These are phyloP conservation scores for Solenopsis invicta DNA, from an alignment of 1,140 invertebrate species.

Conservation along the genomic window DNA sequence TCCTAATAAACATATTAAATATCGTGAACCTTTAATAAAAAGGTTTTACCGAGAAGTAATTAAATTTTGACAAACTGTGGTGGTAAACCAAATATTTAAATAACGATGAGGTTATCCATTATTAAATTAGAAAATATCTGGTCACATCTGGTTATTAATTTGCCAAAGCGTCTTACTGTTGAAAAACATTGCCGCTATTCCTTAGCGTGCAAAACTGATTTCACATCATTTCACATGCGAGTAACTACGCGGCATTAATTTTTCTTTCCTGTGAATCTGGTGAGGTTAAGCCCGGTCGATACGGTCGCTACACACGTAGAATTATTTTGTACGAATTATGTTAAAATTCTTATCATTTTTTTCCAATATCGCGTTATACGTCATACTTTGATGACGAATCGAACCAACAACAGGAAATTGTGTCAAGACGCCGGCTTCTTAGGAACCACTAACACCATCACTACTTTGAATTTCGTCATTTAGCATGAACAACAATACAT, in stretches of 20 bases:
- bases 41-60: too few relatives aligned
- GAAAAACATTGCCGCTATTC: neutral
- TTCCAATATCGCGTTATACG: neutral
- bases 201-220: neutral
- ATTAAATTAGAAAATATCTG: too few relatives aligned
- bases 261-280: neutral
- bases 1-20: too few relatives aligned
- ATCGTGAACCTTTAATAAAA: too few relatives aligned
- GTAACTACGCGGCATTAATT: neutral
- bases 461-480: conserved; percentile 51
- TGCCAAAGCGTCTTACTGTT: neutral
- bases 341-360: neutral
- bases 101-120: too few relatives aligned
- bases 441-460: neutral
- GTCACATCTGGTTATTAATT: too few relatives aligned
- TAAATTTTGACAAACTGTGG: too few relatives aligned
- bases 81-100: too few relatives aligned
- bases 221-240: neutral
- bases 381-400: conserved; percentile 54
- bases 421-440: neutral
- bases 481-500: neutral
- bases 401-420: neutral
- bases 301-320: neutral
- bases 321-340: neutral
- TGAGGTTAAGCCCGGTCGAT: conserved; percentile 62